Conservation (phyloP, 1,140 invertebrate genomes). For the Neuroterus valhalla region DNA sequence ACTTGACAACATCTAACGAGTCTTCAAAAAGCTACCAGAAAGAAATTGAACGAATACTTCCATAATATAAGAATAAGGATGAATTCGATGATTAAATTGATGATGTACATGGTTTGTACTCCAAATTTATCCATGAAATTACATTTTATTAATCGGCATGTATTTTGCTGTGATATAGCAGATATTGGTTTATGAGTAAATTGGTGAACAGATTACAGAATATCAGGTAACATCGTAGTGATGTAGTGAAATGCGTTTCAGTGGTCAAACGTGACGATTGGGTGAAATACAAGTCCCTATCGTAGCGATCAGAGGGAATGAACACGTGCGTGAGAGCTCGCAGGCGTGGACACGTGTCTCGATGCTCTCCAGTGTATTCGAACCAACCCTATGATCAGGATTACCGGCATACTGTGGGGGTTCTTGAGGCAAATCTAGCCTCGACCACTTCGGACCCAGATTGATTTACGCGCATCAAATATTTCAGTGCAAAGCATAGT, state of each 20-base stretch:
- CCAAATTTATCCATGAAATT: too few relatives aligned
- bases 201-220: not conserved
- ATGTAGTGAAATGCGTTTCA: constrained; percentile 15
- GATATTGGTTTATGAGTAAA: not conserved
- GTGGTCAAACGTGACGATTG: constrained; percentile 23
- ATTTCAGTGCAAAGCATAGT: too few relatives aligned
- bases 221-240: constrained; percentile 11
- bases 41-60: too few relatives aligned
- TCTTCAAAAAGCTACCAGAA: too few relatives aligned
- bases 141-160: not conserved
- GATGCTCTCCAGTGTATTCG: constrained; percentile 42
- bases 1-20: too few relatives aligned
- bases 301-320: constrained; percentile 1
- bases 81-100: too few relatives aligned
- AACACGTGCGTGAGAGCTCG: constrained; percentile 44
- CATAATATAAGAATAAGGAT: too few relatives aligned
- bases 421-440: constrained; percentile 45
- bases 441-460: constrained; percentile 53
- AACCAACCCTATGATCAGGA: constrained; percentile 48
- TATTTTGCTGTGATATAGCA: not conserved
- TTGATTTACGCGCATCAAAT: constrained; percentile 53
- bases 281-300: constrained; percentile 15
- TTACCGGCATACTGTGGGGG: constrained; percentile 39
- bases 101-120: too few relatives aligned
- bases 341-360: constrained; percentile 41